Evolutionary conservation across 1,140 invertebrate genomes (phyloP), one percentile per base, ranked within the genome.

Genomic region (Gonioctena quinquepunctata): DNA sequence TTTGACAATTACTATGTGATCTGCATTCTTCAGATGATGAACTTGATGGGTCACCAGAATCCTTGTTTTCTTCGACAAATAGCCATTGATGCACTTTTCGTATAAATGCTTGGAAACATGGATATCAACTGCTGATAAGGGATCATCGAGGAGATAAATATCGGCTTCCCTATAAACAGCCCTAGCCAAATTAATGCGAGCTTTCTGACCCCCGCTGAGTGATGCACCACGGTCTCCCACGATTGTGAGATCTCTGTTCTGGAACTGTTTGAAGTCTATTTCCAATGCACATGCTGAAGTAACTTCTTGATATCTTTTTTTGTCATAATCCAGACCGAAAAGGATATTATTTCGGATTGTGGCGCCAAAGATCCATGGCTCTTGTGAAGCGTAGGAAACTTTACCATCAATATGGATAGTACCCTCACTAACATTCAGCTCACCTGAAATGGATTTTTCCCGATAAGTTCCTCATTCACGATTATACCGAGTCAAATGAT

Each of bases 11-110:
- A 95, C 83, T 79, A 87, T 80, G 77, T 85, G 87, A 77, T 94
- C 89, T 0, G 91, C 92, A 27, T 86, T 83, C 76, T 90, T 90
- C 2, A 96, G 86, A 74, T 92, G 91, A 69, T 95, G 92, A 2
- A 95, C 83, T 75, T 95, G 94, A 84, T 96, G 94, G 0, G 94
- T 96, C 11, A 94, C 92, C 22, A 96, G 86, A 2, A 93, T 73
- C 1, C 80, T 92, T 77, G 84, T 92, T 88, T 84, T 92, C 87
- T 80, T 91, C 50, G 81, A 82, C n/a, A 94, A 81, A 72, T 89
- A 89, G 13, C 88, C 88, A 25, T 84, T 81, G 4, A 91, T 88
- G 57, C 89, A 90, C 27, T 89, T 85, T 27, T 90, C 85, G 68
- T 93, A 91, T 63, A 94, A 84, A 73, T 91, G 88, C 71, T 89